Evolutionary conservation across 2,888 invertebrate species (phyloP), one percentile per base, ranked within the genome.

Genomic region (Microchrysa polita): DNA sequence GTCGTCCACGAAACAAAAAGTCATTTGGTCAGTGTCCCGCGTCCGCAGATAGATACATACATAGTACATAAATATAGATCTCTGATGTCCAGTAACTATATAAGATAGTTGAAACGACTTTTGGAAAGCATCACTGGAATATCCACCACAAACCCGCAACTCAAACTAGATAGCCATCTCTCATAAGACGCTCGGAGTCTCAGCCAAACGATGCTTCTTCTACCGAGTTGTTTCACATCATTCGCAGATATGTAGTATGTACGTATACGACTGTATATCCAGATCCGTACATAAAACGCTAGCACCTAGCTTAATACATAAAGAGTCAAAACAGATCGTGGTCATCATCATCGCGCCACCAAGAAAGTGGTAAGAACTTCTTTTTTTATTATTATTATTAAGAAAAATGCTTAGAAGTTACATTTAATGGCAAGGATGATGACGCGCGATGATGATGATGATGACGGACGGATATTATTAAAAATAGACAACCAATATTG

Each of bases 381-480:
- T 52, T 16, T 16, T 52, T n/a, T n/a, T n/a, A n/a, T n/a, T n/a
- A n/a, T n/a, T n/a, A n/a, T n/a, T n/a, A n/a, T n/a, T n/a, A n/a
- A n/a, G 18, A 18, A 63, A 40, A 63, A 60, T 60, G 63, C 63
- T 44, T 63, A 63, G 63, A 63, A 63, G 63, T 42, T 65, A 65
- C 65, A 44, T 65, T 65, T 65, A 65, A 65, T 65, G 65, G 65
- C 65, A 40, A 34, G 40, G 61, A 61, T 18, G 61, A 61, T 61
- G 61, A 34, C 27, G 27, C 27, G 27, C 27, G 27, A 61, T 61
- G 61, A 16, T 61, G 61, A 61, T 40, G 61, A n/a, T 23, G 59
- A 59, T 59, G 59, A 12, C 18, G n/a, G 61, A 40, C 40, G 9
- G 2, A 22, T 4, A 23, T 10, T 61, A 18, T 18, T 16, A 22